Percentiles rank a stretch among this genome's conserved stretches.
Conservation (phyloP, 1,140 invertebrate species). For the Trichoplusia ni region DNA sequence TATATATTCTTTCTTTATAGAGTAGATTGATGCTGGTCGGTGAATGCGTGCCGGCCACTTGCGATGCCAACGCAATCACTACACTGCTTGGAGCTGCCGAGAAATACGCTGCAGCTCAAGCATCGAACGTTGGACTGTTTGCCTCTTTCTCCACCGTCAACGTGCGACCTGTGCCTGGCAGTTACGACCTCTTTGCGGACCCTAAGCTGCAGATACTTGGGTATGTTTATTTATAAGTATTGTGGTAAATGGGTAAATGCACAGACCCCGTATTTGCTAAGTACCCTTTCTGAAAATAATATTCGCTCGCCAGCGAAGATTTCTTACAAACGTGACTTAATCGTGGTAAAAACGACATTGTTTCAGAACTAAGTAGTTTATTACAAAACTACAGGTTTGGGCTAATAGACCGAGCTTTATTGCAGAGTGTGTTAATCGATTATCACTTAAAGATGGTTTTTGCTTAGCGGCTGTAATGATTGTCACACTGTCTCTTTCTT, state of each 20-base stretch:
- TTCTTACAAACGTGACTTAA: too few relatives aligned
- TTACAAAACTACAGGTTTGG: too few relatives aligned
- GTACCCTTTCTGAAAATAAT: neutral
- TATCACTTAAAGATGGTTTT: too few relatives aligned
- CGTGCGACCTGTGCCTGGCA: slow-evolving; percentile 87
- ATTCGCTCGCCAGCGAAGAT: neutral
- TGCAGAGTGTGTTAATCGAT: too few relatives aligned
- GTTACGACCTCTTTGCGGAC: slow-evolving; percentile 85
- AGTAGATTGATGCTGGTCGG: slow-evolving; percentile 85
- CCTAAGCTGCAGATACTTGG: slow-evolving; percentile 87
- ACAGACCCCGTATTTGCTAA: neutral
- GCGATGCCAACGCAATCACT: slow-evolving; percentile 83
- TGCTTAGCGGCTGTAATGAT: too few relatives aligned
- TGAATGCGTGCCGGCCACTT: slow-evolving; percentile 87
- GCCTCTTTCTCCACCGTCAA: slow-evolving; percentile 81
- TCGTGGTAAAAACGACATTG: too few relatives aligned
- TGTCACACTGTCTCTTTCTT: too few relatives aligned
- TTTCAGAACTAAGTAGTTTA: too few relatives aligned
- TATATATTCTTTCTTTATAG: too few relatives aligned
- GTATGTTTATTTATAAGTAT: slow-evolving; percentile 81
- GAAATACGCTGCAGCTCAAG: slow-evolving; percentile 67
- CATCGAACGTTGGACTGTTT: slow-evolving; percentile 61
- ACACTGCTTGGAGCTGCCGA: slow-evolving; percentile 83
- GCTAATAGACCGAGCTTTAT: too few relatives aligned
- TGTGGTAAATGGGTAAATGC: neutral